Conservation (phyloP, 1,140 invertebrate species). For the Tetragonula clypearis region DNA sequence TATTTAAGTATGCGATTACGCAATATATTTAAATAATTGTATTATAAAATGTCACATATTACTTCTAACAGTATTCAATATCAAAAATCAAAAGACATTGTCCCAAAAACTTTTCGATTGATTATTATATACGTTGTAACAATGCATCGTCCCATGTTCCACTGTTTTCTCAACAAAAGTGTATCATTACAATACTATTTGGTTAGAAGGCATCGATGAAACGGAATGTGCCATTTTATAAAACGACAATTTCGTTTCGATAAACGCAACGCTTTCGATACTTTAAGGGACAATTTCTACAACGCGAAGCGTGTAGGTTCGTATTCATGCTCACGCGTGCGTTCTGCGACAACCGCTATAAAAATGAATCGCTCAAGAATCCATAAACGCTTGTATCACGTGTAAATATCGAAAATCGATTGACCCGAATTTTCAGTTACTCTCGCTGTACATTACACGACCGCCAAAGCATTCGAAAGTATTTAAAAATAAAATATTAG, state of each 20-base stretch:
- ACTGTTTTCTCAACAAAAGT: not conserved
- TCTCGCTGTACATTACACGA: not conserved
- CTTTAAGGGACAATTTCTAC: not conserved
- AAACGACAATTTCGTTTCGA: not conserved
- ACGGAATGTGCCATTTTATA: not conserved
- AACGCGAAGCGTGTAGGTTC: not conserved
- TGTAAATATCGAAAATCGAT: constrained; percentile 23
- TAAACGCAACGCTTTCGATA: not conserved
- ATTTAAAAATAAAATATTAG: not conserved
- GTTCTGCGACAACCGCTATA: not conserved
- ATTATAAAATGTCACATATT: no score
- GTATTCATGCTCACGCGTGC: constrained; percentile 9
- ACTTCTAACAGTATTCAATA: no score
- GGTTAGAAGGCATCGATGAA: not conserved
- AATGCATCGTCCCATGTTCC: not conserved
- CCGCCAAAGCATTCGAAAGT: not conserved
- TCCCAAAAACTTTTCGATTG: no score
- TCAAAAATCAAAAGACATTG: no score
- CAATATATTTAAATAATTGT: no score
- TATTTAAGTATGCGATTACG: no score
- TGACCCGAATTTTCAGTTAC: not conserved
- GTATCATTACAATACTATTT: not conserved
- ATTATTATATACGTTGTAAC: not conserved
- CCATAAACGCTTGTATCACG: not conserved
- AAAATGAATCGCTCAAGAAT: constrained; percentile 12